Conservation (phyloP, 2,888 invertebrate genomes). For the Dendrolimus pini region DNA sequence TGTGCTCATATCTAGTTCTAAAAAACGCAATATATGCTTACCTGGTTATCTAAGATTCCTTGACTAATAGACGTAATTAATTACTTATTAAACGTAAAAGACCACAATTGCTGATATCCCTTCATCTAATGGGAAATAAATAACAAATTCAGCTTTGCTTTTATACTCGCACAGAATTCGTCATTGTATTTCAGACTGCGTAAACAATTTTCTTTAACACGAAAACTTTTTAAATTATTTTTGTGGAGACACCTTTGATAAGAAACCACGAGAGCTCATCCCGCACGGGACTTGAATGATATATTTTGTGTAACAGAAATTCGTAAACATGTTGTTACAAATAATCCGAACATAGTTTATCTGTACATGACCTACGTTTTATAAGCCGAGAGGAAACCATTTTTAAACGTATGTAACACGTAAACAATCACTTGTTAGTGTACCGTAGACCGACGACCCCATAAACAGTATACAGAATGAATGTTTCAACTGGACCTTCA, state of each 20-base stretch:
- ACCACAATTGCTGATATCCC: neutral
- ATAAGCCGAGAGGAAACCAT: conserved; percentile 25
- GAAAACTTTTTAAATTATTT: conserved; percentile 13
- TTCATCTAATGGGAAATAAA: neutral
- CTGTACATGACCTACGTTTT: conserved; percentile 14
- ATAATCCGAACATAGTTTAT: conserved; percentile 40
- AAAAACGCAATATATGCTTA: no score
- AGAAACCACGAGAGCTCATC: conserved; percentile 13
- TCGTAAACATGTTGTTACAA: conserved; percentile 45
- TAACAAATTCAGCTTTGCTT: conserved; percentile 17
- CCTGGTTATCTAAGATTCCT: no score
- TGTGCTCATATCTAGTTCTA: no score
- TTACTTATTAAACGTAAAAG: no score
- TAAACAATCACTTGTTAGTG: conserved; percentile 5
- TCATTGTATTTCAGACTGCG: conserved; percentile 19
- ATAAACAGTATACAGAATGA: no score
- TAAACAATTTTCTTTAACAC: conserved; percentile 16
- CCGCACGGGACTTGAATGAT: conserved; percentile 27
- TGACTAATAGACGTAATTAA: neutral
- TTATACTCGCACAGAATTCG: conserved; percentile 24
- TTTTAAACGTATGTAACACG: conserved; percentile 13
- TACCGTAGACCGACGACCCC: no score
- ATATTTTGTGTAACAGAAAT: conserved; percentile 21
- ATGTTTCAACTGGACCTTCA: no score
- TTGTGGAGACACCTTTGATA: neutral